Conservation (phyloP, 2,113 vertebrate species). For the Gadus chalcogrammus region DNA sequence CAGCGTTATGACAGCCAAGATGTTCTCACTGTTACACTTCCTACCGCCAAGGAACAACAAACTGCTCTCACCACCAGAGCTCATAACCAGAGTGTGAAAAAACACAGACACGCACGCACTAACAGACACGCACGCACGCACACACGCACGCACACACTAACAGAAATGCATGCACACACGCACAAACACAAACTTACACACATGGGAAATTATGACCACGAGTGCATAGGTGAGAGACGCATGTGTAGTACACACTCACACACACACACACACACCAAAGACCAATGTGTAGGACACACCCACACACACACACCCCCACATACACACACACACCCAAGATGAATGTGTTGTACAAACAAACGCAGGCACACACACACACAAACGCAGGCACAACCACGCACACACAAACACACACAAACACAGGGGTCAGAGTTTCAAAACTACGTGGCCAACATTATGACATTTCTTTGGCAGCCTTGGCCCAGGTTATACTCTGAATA, state of each 20-base stretch:
- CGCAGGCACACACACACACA: not conserved
- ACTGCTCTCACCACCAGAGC: no score
- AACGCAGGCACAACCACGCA: constrained; percentile 11
- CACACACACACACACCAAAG: constrained; percentile 8
- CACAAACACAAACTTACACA: not conserved
- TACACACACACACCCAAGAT: not conserved
- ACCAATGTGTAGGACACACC: no score
- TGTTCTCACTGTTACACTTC: no score
- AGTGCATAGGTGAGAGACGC: no score
- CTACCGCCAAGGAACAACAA: no score
- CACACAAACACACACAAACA: constrained; percentile 10
- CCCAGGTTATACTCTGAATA: constrained; percentile 58
- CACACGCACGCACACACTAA: constrained; percentile 24
- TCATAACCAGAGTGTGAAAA: not conserved
- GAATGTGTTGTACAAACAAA: not conserved
- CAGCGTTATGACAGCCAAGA: not conserved
- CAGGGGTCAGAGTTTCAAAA: constrained; percentile 55
- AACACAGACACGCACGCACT: not conserved
- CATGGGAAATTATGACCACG: no score
- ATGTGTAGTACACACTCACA: not conserved
- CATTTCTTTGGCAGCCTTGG: constrained; percentile 65
- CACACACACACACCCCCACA: no score
- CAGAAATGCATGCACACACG: not conserved
- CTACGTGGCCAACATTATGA: constrained; percentile 62
- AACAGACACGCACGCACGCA: not conserved